Base-by-base conservation (phyloP, 2,113 vertebrate species). In the Datnioides undecimradiatus region DNA sequence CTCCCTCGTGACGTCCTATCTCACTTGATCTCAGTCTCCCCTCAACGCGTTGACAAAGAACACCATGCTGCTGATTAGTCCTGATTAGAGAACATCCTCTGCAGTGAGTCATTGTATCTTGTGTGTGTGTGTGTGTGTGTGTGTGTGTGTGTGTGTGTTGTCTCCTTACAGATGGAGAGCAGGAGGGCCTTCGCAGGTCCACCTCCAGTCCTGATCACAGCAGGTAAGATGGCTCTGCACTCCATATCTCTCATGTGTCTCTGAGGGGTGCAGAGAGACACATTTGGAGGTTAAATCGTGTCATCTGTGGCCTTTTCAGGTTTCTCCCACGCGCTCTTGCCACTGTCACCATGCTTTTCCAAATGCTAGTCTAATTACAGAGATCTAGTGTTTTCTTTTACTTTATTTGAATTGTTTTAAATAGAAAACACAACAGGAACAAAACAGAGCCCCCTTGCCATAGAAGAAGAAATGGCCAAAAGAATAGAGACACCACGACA, bases 141-240 rank as follows among this genome's bases (percentile, higher is more conserved):
- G 54, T 33, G 59, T 63, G 59, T 63, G 41, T 64, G 27, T 76
- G 41, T 70, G 55, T 69, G 55, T 82, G 12, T 73, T 40, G 6
- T 63, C 7, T 83, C 68, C 55, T 58, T 71, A 16, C 76, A 95
- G 94, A 95, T 45, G 88, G 85, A 6, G 92, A 94, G n/a, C 91
- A 90, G 71, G 91, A 94, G 9, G 74, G 86, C 31, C 82, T 94
- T 25, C 84, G 80, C 78, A 91, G 93, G 77, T 95, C 93, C 52
- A 90, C 92, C 25, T 94, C 94, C 62, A 95, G 94, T 67, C 94
- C 94, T 0, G 90, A 95, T 83, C 91, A 92, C 83, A 90, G 90
- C 93, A 95, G 95, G 95, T 95, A 57, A 86, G 80, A 63, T 21
- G 0, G 1, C 40, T 76, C 17, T 67, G 41, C 29, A 43, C 12